A percentile compares a stretch with the other conserved stretches of the same genome.
phyloP scores from a whole-genome alignment of 2,888 invertebrate genomes.

The Nasonia oneida region DNA sequence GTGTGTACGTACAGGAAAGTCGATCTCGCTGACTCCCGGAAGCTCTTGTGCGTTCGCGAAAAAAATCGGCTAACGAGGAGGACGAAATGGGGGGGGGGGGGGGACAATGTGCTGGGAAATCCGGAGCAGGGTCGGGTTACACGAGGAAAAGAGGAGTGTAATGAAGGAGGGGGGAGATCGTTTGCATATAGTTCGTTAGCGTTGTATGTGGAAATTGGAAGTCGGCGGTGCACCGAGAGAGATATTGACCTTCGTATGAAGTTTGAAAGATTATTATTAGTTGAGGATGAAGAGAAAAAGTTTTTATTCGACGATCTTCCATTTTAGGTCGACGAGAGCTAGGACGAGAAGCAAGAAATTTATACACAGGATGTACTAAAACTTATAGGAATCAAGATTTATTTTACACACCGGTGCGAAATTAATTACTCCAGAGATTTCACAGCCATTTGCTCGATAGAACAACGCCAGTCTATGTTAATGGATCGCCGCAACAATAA shows the following conservation, averaged over 20 bases:
- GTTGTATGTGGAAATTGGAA: not conserved
- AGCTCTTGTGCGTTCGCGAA: not conserved
- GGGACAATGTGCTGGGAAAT: slow-evolving; percentile 43
- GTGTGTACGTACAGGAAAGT: not conserved
- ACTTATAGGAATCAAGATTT: not conserved
- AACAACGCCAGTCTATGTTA: not conserved
- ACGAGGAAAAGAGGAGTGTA: not conserved
- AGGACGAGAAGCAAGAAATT: not conserved
- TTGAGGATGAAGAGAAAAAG: too few relatives aligned
- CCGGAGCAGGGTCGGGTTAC: slow-evolving; percentile 52
- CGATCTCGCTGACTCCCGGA: slow-evolving; percentile 2
- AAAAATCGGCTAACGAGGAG: slow-evolving; percentile 18
- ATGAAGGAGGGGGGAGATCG: not conserved
- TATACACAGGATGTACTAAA: not conserved
- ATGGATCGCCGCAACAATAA: not conserved
- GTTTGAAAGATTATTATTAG: too few relatives aligned
- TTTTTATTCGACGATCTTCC: too few relatives aligned
- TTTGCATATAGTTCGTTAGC: slow-evolving; percentile 37
- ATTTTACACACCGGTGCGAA: not conserved
- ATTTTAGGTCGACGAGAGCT: not conserved
- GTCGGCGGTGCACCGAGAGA: not conserved
- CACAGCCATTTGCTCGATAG: not conserved
- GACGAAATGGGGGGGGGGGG: not conserved
- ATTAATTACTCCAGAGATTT: not conserved
- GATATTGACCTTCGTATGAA: too few relatives aligned